Percentiles rank a stretch among this genome's conserved stretches.
phyloP scores from a whole-genome alignment of 2,113 vertebrate genomes.

The Psephotus haematonotus region DNA sequence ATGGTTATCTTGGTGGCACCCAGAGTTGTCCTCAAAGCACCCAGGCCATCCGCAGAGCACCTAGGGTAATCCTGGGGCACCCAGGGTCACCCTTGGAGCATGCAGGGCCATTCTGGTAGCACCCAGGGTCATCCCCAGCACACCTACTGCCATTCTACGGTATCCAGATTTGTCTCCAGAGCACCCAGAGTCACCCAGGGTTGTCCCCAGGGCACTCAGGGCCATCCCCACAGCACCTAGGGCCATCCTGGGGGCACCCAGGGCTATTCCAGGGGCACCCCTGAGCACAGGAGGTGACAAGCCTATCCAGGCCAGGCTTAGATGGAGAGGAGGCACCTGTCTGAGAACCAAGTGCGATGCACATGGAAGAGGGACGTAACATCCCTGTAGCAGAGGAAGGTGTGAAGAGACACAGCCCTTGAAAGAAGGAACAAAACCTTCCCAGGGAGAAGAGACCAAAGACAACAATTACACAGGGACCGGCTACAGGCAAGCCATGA shows the following conservation, averaged over 20 bases:
- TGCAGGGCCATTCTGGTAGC: not conserved
- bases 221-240: not conserved
- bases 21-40: not conserved
- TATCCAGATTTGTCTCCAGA: not conserved
- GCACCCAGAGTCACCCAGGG: not conserved
- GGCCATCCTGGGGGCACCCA: not conserved
- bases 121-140: too few species aligned
- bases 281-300: not conserved
- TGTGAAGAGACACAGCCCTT: not conserved
- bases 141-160: not conserved
- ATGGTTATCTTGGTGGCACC: not conserved
- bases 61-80: not conserved
- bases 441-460: not conserved
- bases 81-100: too few species aligned
- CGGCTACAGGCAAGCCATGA: not conserved
- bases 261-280: not conserved
- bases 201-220: not conserved
- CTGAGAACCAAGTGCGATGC: not conserved
- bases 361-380: fast-evolving
- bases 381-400: not conserved
- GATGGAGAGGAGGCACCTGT: not conserved
- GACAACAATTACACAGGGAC: not conserved
- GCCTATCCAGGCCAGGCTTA: not conserved
- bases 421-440: not conserved
- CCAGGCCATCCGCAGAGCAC: not conserved